Evolutionary conservation across 2,113 vertebrate species (phyloP), one percentile per base, ranked within the genome.

Genomic region (Embiotoca jacksoni): DNA sequence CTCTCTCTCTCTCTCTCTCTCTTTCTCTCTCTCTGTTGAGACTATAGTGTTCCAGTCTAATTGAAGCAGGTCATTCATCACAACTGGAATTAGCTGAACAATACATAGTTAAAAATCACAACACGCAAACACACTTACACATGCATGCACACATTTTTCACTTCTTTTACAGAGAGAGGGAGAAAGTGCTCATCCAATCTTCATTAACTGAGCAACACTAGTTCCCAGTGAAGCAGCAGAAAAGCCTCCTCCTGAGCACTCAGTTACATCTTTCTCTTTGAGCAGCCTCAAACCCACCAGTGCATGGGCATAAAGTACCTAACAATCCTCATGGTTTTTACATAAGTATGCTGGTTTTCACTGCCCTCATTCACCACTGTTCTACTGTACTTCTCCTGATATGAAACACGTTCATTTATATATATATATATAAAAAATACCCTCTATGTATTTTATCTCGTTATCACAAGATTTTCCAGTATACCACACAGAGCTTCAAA

Each of bases 31-130:
- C 52, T 47, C 76, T 85, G 66, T 7, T 41, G 70, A 74, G 60
- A 84, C 53, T 64, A 39, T 65, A 46, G 37, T 75, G 75, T 65
- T 84, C 66, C 41, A 77, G 72, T 68, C 55, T 37, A 79, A 52
- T 32, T 36, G 37, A 89, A 88, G 41, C 79, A 72, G 86, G 73
- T 72, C 74, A 79, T 66, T 88, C 66, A 73, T 81, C 83, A 83
- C 57, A 41, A 81, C 56, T 78, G 62, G 67, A 83, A 67, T 75
- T 50, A 79, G 72, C 41, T 2, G 14, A 72, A 50, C 37, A 77
- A 33, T 9, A 36, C 65, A 62, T 33, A 52, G 64, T 68, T 63
- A 65, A 39, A 39, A 79, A 72, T 47, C 30, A 71, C 64, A 71
- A 61, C 65, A 65, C 6, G 0, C 31, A 75, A 3, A 61, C 14